phyloP scores from a whole-genome alignment of 2,797 vertebrate genomes.

The Lepidocolaptes lacrymiger region DNA sequence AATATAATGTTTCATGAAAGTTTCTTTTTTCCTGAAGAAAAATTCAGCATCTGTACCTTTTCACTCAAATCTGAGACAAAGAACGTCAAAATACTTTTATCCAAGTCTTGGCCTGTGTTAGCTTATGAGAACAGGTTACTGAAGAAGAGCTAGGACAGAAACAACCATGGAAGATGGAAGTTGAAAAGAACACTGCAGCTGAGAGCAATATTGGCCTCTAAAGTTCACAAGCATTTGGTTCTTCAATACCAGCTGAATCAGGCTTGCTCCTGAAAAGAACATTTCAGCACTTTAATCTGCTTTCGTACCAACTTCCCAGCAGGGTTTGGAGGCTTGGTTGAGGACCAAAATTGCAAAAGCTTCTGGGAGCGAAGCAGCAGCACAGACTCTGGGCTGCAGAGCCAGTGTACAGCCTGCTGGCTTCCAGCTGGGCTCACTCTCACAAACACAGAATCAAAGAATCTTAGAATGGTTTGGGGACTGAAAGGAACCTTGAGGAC shows the following conservation, averaged over 20 bases:
- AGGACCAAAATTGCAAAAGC: background rate
- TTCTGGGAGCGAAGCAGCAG: background rate
- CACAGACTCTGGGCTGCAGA: background rate
- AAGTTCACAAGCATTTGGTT: background rate
- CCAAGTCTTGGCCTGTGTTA: background rate
- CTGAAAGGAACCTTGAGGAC: background rate
- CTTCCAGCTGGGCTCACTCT: background rate
- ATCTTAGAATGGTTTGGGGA: background rate
- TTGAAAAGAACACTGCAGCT: background rate
- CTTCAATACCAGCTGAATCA: background rate
- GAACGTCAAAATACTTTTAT: background rate
- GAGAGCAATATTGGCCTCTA: background rate
- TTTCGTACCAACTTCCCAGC: background rate
- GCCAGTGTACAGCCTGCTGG: background rate
- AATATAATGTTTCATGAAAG: background rate
- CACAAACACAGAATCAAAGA: fast-evolving
- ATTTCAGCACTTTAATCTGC: background rate
- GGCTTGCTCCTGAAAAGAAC: background rate
- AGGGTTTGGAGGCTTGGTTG: background rate
- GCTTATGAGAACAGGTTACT: background rate
- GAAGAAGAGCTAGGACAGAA: background rate
- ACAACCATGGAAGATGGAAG: background rate
- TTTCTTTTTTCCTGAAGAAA: background rate
- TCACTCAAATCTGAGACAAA: background rate
- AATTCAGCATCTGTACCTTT: background rate